Evolutionary conservation across 2,888 invertebrate genomes (phyloP).

Genomic region (Pardosa pseudoannulata): DNA sequence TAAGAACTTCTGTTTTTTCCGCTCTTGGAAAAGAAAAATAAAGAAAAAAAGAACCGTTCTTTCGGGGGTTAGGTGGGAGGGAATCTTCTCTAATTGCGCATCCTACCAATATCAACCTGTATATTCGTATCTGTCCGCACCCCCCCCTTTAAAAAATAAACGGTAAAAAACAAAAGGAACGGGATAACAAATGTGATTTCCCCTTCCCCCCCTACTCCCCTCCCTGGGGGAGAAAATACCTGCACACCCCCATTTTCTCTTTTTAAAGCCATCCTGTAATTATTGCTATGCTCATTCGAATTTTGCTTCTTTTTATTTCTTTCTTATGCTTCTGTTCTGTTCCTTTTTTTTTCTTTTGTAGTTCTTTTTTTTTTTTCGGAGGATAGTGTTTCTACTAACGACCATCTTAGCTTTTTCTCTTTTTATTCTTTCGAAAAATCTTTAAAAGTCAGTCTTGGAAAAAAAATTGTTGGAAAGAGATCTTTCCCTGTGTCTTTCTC

Average conservation of each 20-base stretch:
- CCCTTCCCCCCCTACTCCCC: background rate
- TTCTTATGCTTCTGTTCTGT: background rate
- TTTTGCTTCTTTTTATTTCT: background rate
- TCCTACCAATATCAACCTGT: constrained; percentile 6
- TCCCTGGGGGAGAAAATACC: background rate
- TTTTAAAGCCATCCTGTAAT: constrained; percentile 27
- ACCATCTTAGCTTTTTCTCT: background rate
- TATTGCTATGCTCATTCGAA: constrained; percentile 18
- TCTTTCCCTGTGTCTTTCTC: too few species aligned
- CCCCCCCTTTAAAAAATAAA: constrained; percentile 8
- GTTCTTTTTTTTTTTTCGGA: background rate
- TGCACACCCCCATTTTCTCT: constrained; percentile 9
- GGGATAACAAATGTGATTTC: constrained; percentile 4
- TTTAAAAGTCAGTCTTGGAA: background rate
- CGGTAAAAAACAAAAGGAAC: constrained; percentile 9
- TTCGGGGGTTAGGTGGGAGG: background rate
- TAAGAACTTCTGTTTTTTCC: background rate
- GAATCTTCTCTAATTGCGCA: background rate
- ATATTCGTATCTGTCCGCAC: background rate
- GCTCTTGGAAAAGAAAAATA: too few species aligned
- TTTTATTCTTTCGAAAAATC: background rate
- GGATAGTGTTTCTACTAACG: constrained; percentile 3
- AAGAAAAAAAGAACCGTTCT: too few species aligned
- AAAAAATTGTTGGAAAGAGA: background rate
- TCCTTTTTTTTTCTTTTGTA: constrained; percentile 9